Base-by-base conservation (phyloP, 2,888 invertebrate species). In the Dysmachus trigonus region DNA sequence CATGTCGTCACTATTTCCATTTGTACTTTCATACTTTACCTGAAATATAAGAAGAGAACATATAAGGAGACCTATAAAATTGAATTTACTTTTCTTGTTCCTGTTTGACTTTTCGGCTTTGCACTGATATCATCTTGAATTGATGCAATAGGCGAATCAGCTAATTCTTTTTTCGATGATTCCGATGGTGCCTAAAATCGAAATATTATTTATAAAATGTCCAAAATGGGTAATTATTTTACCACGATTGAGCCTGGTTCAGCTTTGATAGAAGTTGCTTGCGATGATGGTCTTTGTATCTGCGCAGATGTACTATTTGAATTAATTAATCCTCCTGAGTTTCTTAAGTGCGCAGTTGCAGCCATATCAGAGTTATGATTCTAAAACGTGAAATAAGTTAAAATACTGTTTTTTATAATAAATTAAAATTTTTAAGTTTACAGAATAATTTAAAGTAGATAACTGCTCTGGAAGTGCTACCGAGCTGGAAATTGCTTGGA, bases 121-220 rank as follows among this genome's bases (percentile, higher is more conserved):
- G 89, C 88, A 18, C 88, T 87, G 86, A 89, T 90, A 84, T 91
- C 90, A 8, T 89, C 90, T 15, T 88, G 88, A 4, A 89, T 88
- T 47, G 90, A 90, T 41, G 92, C 92, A 41, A 92, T 89, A 13
- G 93, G 92, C 72, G 93, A 93, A 88, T 91, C 92, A 13, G 93
- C 91, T 85, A 93, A 89, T 86, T 91, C 93, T 90, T 94, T 94
- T 89, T 94, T 94, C 0, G 94, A 94, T 86, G 93, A 92, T 89
- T 94, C 94, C 31, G 94, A 94, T 89, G 94, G 91, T 3, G 93
- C 93, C 93, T 93, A 22, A 53, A 81, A 41, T 41, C 3, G 15
- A 41, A 2, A 13, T 13, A 15, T 38, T 38, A 38, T 41, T 41
- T 3, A 13, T 62, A 76, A 62, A 33, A 7, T 51, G 0, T 38